These are phyloP conservation scores for Macrostomum lignano DNA, from an alignment of 1,140 invertebrate species.

Conservation along the genomic window DNA sequence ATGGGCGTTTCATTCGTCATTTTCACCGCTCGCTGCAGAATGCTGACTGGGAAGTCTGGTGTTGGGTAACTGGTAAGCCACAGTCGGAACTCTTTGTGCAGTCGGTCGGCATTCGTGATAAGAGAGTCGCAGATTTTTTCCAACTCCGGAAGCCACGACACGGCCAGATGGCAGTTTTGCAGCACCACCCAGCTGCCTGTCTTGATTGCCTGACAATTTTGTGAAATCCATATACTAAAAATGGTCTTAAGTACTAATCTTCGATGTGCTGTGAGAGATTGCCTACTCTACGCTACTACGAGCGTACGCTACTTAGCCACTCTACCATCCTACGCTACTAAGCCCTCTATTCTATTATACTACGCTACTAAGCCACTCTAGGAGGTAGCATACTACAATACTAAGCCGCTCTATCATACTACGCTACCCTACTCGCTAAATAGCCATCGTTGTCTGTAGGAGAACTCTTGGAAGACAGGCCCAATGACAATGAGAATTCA, in stretches of 20 bases:
- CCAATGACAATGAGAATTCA: too few relatives aligned
- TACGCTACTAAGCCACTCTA: too few relatives aligned
- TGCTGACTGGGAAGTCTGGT: slow-evolving; percentile 26
- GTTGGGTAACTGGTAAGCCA: slow-evolving; percentile 29
- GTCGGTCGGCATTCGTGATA: too few relatives aligned
- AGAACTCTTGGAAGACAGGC: too few relatives aligned
- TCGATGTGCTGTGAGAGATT: neutral
- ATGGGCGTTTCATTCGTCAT: slow-evolving; percentile 31
- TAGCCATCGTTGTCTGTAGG: too few relatives aligned
- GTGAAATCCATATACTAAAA: neutral
- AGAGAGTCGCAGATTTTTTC: slow-evolving; percentile 28
- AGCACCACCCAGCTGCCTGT: slow-evolving; percentile 24
- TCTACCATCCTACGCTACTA: neutral
- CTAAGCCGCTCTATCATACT: too few relatives aligned
- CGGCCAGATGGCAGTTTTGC: slow-evolving; percentile 28
- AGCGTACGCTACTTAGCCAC: neutral
- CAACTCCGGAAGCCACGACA: slow-evolving; percentile 22
- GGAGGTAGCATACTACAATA: too few relatives aligned
- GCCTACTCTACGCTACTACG: neutral
- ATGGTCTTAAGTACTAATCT: too few relatives aligned
- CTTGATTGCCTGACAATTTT: slow-evolving; percentile 14
- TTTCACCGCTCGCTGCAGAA: slow-evolving; percentile 27
- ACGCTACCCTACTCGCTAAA: too few relatives aligned
- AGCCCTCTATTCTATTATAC: too few relatives aligned
- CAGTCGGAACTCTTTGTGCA: slow-evolving; percentile 23